Conservation (phyloP, 2,888 invertebrate species). For the Ellobium chinense region DNA sequence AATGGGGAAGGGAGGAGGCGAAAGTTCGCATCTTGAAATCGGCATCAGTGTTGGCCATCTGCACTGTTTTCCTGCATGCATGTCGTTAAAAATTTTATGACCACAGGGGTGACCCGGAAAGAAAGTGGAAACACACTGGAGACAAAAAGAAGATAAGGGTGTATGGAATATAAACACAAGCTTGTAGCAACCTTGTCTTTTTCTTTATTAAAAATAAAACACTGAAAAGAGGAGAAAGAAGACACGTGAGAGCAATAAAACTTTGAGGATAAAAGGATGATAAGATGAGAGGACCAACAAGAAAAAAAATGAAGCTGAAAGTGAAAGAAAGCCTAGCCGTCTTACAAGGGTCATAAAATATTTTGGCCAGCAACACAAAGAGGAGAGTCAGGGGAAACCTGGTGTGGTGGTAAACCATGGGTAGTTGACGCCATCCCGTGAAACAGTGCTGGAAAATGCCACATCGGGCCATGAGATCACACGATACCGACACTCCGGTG, state of each 20-base stretch:
- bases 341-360: not conserved
- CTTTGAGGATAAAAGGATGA: not conserved
- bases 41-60: too few relatives aligned
- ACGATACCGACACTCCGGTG: conserved; percentile 14
- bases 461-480: conserved; percentile 33
- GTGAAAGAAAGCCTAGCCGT: not conserved
- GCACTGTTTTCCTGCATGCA: too few relatives aligned
- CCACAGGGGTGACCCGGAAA: too few relatives aligned
- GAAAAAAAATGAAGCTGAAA: not conserved
- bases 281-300: not conserved
- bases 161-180: too few relatives aligned
- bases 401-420: not conserved
- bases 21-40: too few relatives aligned
- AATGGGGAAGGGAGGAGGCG: too few relatives aligned
- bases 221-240: too few relatives aligned
- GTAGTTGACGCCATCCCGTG: conserved; percentile 11
- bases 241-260: not conserved
- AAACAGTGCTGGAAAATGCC: conserved; percentile 26
- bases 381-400: not conserved
- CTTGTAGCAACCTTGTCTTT: not conserved
- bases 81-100: too few relatives aligned
- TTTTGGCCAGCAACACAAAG: not conserved
- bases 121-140: too few relatives aligned
- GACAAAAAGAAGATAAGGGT: too few relatives aligned
- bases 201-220: too few relatives aligned